Evolutionary conservation across 2,888 invertebrate species (phyloP).

Genomic region (Meliscaeva auricollis): DNA sequence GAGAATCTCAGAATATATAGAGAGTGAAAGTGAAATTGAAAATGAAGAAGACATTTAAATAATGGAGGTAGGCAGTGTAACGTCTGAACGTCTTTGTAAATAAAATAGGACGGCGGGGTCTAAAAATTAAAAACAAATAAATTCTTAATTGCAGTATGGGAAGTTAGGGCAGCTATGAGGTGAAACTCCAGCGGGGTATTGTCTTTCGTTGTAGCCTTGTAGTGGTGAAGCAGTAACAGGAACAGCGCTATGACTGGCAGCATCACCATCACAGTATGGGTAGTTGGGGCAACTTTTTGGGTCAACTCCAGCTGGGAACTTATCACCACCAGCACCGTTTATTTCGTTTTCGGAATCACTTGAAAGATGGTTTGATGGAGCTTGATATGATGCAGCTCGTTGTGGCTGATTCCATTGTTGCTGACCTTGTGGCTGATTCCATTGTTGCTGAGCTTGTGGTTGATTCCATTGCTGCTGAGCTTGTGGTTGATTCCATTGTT

Average conservation of each 20-base stretch:
- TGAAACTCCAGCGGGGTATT: slow-evolving; percentile 84
- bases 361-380: slow-evolving; percentile 74
- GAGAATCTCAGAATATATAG: no score
- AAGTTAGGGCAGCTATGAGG: slow-evolving; percentile 84
- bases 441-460: neutral
- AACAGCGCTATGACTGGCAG: slow-evolving; percentile 80
- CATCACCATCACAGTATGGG: slow-evolving; percentile 85
- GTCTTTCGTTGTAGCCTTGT: slow-evolving; percentile 84
- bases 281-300: slow-evolving; percentile 85
- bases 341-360: slow-evolving; percentile 10
- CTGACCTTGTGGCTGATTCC: neutral
- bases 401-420: neutral
- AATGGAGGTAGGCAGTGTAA: neutral
- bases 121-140: neutral
- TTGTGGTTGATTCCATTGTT: slow-evolving; percentile 43
- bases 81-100: slow-evolving; percentile 38
- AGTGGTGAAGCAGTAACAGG: slow-evolving; percentile 82
- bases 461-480: slow-evolving; percentile 44
- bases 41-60: no score
- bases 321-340: slow-evolving; percentile 81
- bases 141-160: slow-evolving; percentile 83
- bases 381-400: slow-evolving; percentile 77
- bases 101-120: neutral
- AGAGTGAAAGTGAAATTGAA: no score
- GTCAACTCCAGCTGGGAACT: slow-evolving; percentile 84